These are phyloP conservation scores for Oceanodroma tethys DNA, from an alignment of 2,113 vertebrate genomes.

Conservation along the genomic window DNA sequence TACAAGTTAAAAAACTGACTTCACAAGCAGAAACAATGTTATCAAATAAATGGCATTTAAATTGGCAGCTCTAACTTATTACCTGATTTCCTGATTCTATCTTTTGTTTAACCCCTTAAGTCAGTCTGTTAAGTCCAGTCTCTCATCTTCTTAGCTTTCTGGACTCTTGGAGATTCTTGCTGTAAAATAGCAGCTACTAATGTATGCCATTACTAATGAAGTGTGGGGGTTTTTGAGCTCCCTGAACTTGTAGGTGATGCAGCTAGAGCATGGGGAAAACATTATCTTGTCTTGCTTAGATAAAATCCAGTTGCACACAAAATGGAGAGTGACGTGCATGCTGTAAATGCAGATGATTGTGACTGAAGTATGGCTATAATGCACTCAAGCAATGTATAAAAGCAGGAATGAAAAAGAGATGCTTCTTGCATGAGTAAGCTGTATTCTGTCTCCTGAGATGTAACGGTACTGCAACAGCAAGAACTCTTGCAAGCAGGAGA, in stretches of 20 bases:
- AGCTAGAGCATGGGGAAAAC: not conserved
- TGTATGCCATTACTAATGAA: not conserved
- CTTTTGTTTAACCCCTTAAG: not conserved
- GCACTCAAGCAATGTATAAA: not conserved
- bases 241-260: not conserved
- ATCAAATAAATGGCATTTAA: not conserved
- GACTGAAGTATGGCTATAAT: not conserved
- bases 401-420: not conserved
- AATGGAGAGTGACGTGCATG: not conserved
- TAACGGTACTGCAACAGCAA: not conserved
- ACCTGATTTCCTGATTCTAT: not conserved
- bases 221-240: not conserved
- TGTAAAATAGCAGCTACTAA: not conserved
- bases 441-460: not conserved
- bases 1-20: not conserved
- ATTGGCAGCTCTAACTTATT: not conserved
- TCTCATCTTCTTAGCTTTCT: not conserved
- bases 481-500: not conserved
- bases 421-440: slow-evolving; percentile 6
- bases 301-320: not conserved
- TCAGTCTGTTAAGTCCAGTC: not conserved
- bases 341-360: not conserved
- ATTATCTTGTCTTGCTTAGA: not conserved
- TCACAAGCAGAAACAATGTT: not conserved
- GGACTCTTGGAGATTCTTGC: not conserved